Conservation (phyloP, 2,888 invertebrate species). For the Noctua pronuba region DNA sequence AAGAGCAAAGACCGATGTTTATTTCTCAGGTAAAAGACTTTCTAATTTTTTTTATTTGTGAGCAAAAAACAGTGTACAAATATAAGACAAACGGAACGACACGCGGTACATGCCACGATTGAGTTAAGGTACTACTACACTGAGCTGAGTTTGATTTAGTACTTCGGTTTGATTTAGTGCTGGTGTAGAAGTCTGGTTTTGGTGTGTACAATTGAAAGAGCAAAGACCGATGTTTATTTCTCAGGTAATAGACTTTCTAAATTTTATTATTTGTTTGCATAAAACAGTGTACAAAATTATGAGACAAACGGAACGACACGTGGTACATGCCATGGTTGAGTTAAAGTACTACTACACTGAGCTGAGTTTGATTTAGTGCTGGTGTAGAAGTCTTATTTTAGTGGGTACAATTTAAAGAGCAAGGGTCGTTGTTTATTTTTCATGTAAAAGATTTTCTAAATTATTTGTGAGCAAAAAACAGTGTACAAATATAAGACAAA, state of each 20-base stretch:
- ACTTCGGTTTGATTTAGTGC: constrained; percentile 1
- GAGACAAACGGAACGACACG: no score
- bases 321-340: no score
- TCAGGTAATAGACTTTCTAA: background rate
- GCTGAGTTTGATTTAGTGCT: no score
- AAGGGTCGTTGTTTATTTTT: no score
- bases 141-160: constrained; percentile 8
- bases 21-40: background rate
- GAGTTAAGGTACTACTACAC: constrained; percentile 37
- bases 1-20: background rate
- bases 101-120: constrained; percentile 28
- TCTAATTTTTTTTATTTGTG: constrained; percentile 57
- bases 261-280: no score
- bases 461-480: constrained; percentile 59
- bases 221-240: background rate
- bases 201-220: background rate
- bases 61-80: constrained; percentile 49
- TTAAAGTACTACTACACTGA: no score
- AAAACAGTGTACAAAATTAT: no score
- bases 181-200: background rate
- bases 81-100: constrained; percentile 55
- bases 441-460: no score
- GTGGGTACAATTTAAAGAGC: no score
- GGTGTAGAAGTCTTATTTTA: no score
- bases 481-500: constrained; percentile 52